Evolutionary conservation across 2,888 invertebrate genomes (phyloP).

Genomic region (Drosophila prostipennis): DNA sequence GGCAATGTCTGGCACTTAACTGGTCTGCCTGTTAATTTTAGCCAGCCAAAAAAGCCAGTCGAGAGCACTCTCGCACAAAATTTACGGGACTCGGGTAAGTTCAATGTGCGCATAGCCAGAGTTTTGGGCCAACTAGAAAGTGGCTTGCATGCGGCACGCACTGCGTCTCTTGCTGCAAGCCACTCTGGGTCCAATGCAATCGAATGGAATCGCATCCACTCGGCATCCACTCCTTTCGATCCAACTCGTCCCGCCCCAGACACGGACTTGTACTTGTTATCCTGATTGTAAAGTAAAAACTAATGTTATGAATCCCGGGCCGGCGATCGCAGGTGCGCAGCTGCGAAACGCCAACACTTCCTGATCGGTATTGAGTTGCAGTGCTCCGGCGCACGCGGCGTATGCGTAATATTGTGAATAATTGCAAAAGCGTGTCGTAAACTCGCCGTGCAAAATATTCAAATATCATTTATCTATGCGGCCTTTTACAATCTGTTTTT

Average conservation of each 20-base stretch:
- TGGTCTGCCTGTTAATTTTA: slow-evolving; percentile 56
- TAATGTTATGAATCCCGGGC: slow-evolving; percentile 45
- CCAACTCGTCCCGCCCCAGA: slow-evolving; percentile 34
- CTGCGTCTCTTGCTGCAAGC: slow-evolving; percentile 24
- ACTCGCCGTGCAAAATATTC: slow-evolving; percentile 51
- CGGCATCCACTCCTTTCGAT: slow-evolving; percentile 9
- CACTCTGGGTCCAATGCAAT: background rate
- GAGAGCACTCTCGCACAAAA: slow-evolving; percentile 27
- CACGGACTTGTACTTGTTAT: slow-evolving; percentile 63
- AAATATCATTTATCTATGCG: slow-evolving; percentile 55
- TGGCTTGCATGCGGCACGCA: slow-evolving; percentile 74
- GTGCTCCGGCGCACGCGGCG: slow-evolving; percentile 37
- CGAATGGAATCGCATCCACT: background rate
- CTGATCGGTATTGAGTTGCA: slow-evolving; percentile 61
- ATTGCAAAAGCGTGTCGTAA: slow-evolving; percentile 75
- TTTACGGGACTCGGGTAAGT: slow-evolving; percentile 65
- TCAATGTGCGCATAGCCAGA: slow-evolving; percentile 69
- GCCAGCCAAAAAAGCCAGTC: slow-evolving; percentile 11
- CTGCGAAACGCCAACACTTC: slow-evolving; percentile 55
- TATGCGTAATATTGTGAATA: slow-evolving; percentile 76
- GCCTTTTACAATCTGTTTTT: slow-evolving; percentile 36
- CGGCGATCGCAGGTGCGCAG: slow-evolving; percentile 62
- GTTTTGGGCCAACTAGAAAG: slow-evolving; percentile 73
- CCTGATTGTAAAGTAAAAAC: slow-evolving; percentile 64
- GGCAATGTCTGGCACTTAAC: slow-evolving; percentile 61